These are phyloP conservation scores for Chelonus insularis DNA, from an alignment of 1,140 invertebrate genomes.

Conservation along the genomic window DNA sequence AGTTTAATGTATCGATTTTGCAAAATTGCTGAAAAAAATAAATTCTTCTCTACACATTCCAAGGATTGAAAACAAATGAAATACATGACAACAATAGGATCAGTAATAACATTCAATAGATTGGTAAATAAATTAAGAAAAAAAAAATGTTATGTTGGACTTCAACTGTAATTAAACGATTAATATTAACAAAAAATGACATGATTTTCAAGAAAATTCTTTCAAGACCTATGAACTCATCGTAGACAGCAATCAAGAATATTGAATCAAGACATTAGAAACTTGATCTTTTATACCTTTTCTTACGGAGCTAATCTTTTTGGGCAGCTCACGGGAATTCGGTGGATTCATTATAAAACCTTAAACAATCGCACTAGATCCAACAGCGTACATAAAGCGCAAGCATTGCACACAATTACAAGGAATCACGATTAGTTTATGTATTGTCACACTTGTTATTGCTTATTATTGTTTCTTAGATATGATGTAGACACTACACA, in stretches of 20 bases:
- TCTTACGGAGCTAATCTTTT: constrained; percentile 45
- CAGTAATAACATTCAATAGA: no score
- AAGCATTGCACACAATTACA: constrained; percentile 46
- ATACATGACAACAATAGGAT: not conserved
- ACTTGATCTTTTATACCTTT: constrained; percentile 49
- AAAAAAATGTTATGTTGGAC: no score
- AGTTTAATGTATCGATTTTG: constrained; percentile 40
- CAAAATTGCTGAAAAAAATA: constrained; percentile 50
- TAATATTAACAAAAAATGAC: no score
- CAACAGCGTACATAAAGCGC: constrained; percentile 42
- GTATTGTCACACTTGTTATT: not conserved
- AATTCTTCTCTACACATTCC: constrained; percentile 24
- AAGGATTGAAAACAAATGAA: not conserved
- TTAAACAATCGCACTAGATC: constrained; percentile 44
- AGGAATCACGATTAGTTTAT: constrained; percentile 4
- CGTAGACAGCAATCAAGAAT: no score
- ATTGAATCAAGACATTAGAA: no score
- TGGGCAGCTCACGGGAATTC: constrained; percentile 43
- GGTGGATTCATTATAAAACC: constrained; percentile 54
- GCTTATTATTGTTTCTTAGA: not conserved
- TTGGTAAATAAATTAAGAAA: no score
- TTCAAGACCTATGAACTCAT: no score
- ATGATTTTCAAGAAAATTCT: no score
- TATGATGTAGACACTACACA: no score
- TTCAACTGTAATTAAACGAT: no score